Evolutionary conservation across 2,888 invertebrate species (phyloP), one percentile per base, ranked within the genome.

Genomic region (Tenthredo mesomela): DNA sequence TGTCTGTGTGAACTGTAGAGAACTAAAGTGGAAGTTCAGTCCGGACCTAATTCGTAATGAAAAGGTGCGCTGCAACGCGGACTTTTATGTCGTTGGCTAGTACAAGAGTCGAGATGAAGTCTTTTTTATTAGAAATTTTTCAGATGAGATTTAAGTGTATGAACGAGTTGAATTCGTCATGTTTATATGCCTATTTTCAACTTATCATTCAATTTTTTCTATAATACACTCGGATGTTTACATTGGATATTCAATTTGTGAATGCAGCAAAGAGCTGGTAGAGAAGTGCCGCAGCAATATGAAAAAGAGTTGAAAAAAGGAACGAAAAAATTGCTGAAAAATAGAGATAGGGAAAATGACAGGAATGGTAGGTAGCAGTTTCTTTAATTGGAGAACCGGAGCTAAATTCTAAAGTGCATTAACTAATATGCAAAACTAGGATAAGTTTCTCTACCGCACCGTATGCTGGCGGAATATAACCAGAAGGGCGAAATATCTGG

Each of bases 401-500:
- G 85, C 85, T 88, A 86, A 89, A 89, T 87, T 87, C 86, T 86
- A 80, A 86, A 88, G 87, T 87, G 86, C 86, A 89, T 87, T 87
- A 88, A 88, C 86, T 87, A 86, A 86, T 88, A 87, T 88, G 85
- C 86, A 86, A 86, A 58, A 85, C 83, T 37, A 40, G 61, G 15
- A 10, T 18, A 43, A 43, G 25, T 15, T 77, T 77, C 47, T 29
- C n/a, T 10, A 18, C 47, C n/a, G n/a, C n/a, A 25, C 21, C 73
- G 33, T n/a, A 21, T 15, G 40, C 21, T 50, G 1, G 37, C 7
- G 29, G 33, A 50, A 54, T 29, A 77, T 50, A 54, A 73, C 12
- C 43, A 25, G 25, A 43, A 73, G 40, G 21, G 43, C 43, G 7
- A 73, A 73, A 43, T 73, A 73, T 73, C 43, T 73, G 21, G 71